Evolutionary conservation across 2,888 invertebrate species (phyloP).

Genomic region (Allolobophora icterica): DNA sequence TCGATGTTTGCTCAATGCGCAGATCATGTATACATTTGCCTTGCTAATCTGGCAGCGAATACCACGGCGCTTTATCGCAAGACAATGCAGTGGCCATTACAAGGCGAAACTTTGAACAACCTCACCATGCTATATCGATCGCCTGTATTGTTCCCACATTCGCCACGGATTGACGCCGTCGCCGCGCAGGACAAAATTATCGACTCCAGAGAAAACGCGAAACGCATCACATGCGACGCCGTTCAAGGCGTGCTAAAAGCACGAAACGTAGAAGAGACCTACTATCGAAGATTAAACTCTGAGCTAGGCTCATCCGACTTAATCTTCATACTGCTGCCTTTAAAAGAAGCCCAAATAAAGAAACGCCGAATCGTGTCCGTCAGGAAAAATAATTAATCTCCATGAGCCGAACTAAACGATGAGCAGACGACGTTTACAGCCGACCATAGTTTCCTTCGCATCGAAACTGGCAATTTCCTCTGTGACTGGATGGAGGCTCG

Average conservation of each 20-base stretch:
- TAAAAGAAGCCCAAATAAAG: not conserved
- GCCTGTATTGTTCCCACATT: not conserved
- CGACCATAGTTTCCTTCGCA: conserved; percentile 6
- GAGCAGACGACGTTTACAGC: not conserved
- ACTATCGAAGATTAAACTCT: not conserved
- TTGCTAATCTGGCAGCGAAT: not conserved
- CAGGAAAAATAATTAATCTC: not conserved
- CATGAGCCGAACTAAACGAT: not conserved
- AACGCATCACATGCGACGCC: not conserved
- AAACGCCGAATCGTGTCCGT: not conserved
- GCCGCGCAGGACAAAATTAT: not conserved
- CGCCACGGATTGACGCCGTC: not conserved
- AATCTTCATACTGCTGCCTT: not conserved
- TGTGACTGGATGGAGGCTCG: not conserved
- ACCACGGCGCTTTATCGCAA: not conserved
- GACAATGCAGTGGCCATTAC: not conserved
- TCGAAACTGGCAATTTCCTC: conserved; percentile 20
- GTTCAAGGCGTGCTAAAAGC: not conserved
- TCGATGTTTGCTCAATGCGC: not conserved
- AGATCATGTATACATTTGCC: not conserved
- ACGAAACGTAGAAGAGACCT: not conserved
- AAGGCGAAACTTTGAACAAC: conserved; percentile 17
- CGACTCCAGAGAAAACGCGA: not conserved
- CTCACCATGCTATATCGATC: not conserved
- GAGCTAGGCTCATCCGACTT: not conserved